Base-by-base conservation (phyloP, 2,113 vertebrate species). In the Myotis yumanensis region DNA sequence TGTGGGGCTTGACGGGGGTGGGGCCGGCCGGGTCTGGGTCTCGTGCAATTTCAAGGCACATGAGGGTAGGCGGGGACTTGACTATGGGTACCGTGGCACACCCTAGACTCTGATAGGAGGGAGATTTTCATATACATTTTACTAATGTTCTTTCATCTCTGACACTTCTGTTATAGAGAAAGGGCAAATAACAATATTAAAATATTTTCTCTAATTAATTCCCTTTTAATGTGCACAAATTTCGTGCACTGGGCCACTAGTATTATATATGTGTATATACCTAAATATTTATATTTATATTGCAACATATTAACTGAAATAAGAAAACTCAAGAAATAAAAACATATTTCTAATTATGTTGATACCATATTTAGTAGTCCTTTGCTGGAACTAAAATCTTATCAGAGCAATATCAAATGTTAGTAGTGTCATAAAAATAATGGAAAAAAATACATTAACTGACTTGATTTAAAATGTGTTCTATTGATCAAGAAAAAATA, bases 311-410 rank as follows among this genome's bases (percentile, higher is more conserved):
- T n/a, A 48, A 82, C 10, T 17, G 30, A 91, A 92, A 90, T 20
- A 90, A 96, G 48, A 76, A 90, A 94, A 84, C 43, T 43, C 28
- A 85, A 90, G 73, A 93, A 83, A 92, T 43, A 82, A 76, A 95
- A 87, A 32, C 4, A 28, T 51, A 25, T 52, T 92, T 90, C 51
- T 85, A 59, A 32, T 51, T 48, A 51, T 76, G 6, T 81, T 73
- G 15, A 40, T 51, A 5, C 85, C 25, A 40, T 25, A 57, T 52
- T 40, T 73, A 64, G 59, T n/a, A 64, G 22, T 7, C 40, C 52
- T 88, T 93, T 43, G 8, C 11, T 62, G 37, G 91, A 91, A 68
- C 6, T 54, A 59, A 90, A 89, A 71, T 88, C 68, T 86, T n/a
- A 51, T 32, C 40, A 32, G 25, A 75, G 57, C 37, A 88, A 73